Evolutionary conservation across 2,888 invertebrate genomes (phyloP), one percentile per base, ranked within the genome.

Genomic region (Abrostola tripartita): DNA sequence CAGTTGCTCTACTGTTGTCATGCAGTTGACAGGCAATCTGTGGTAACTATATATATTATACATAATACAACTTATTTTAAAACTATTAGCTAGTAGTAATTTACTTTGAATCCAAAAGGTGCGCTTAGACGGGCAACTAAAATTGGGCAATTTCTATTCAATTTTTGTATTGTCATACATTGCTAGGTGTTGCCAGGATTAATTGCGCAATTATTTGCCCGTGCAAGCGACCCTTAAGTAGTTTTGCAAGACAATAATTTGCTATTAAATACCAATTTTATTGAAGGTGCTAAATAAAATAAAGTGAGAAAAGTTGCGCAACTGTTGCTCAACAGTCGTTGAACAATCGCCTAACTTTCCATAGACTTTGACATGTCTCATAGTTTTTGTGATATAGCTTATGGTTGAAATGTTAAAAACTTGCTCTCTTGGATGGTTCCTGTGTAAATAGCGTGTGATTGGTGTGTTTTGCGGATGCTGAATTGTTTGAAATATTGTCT

Each of bases 351-450:
- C 10, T 52, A 7, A 65, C 49, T 57, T 44, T 72, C 52, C 40
- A 35, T n/a, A n/a, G 57, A 67, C 40, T 66, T 74, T 74, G 68
- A 69, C 61, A 56, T 65, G 57, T 9, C n/a, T 74, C 59, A 66
- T 68, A 71, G 40, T 60, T 62, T 70, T 74, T 78, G 78, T 78
- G 78, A 78, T 78, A 78, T 66, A 67, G 61, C 60, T 68, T 72
- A 76, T 53, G 65, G 58, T n/a, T 24, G 49, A 61, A 61, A 65
- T 58, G 14, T 59, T 58, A 51, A 61, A 44, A 53, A 60, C 56
- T 57, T 78, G 72, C 78, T 78, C 78, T 78, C 57, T 58, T 77
- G 54, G 57, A 68, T 56, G 66, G 78, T 78, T 76, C 72, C 74
- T 78, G 60, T 76, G 68, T 76, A 74, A 8, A 71, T 78, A 78